These are phyloP conservation scores for Pristionchus maxplancki DNA, from an alignment of 2,888 invertebrate species.

Conservation along the genomic window DNA sequence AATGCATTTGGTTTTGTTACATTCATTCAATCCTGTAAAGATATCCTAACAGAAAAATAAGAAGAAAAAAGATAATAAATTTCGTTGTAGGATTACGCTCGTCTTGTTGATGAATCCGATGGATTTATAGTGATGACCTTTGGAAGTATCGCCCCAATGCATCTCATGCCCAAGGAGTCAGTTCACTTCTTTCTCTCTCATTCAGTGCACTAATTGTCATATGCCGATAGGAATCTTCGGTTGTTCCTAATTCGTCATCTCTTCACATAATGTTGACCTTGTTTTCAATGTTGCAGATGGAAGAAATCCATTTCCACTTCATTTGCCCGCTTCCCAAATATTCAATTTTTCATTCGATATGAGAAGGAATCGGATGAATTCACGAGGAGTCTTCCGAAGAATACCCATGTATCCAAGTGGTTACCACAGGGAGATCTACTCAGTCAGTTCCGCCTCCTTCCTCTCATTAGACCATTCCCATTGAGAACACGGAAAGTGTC, in stretches of 20 bases:
- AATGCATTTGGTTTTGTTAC: too few species aligned
- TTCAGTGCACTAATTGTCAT: neutral
- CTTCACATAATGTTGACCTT: neutral
- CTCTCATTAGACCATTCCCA: too few species aligned
- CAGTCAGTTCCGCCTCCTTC: neutral
- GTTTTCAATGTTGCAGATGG: neutral
- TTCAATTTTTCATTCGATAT: constrained; percentile 49
- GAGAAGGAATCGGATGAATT: constrained; percentile 19
- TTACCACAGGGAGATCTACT: constrained; percentile 56
- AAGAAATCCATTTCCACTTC: neutral
- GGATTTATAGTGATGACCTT: constrained; percentile 49
- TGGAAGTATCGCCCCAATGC: constrained; percentile 30
- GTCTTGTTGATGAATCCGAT: neutral
- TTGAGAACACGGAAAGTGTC: constrained; percentile 51
- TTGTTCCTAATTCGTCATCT: constrained; percentile 18
- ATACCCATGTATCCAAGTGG: constrained; percentile 54
- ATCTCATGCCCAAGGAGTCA: constrained; percentile 38
- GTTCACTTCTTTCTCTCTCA: neutral
- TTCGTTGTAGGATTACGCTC: neutral
- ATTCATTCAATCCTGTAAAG: neutral
- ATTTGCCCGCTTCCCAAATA: constrained; percentile 5
- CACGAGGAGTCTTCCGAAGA: constrained; percentile 47
- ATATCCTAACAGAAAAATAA: neutral
- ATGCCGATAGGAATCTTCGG: neutral
- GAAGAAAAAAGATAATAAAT: neutral